These are phyloP conservation scores for Baccha elongata DNA, from an alignment of 2,888 invertebrate genomes.

Conservation along the genomic window DNA sequence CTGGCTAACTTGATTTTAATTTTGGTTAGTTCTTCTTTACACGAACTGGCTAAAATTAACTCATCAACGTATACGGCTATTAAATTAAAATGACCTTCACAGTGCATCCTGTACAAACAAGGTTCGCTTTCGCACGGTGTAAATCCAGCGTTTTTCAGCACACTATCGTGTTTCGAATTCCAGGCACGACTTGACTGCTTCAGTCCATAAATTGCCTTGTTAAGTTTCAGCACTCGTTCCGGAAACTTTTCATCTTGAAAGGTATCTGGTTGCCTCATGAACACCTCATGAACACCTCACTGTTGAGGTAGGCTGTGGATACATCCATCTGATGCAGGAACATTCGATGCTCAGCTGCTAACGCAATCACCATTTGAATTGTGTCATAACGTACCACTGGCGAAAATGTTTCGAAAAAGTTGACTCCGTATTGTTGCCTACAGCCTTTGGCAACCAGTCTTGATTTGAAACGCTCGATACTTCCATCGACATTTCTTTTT, in stretches of 20 bases:
- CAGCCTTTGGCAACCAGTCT: no score
- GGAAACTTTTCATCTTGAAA: neutral
- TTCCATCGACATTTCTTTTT: no score
- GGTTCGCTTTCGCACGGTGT: slow-evolving; percentile 58
- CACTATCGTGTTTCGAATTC: slow-evolving; percentile 1
- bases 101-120: slow-evolving; percentile 61
- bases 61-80: slow-evolving; percentile 64
- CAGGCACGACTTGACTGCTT: slow-evolving; percentile 7
- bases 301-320: slow-evolving; percentile 1
- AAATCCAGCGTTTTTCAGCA: slow-evolving; percentile 61
- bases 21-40: slow-evolving; percentile 18
- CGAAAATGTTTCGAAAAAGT: no score
- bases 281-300: neutral
- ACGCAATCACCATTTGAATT: no score
- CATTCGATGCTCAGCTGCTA: no score
- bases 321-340: neutral
- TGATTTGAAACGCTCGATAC: no score
- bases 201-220: slow-evolving; percentile 8
- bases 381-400: no score
- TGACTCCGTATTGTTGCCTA: no score
- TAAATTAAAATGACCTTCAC: slow-evolving; percentile 39
- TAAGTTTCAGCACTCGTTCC: slow-evolving; percentile 1
- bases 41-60: slow-evolving; percentile 50
- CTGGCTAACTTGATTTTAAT: slow-evolving; percentile 58
- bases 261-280: neutral